Evolutionary conservation across 2,888 invertebrate genomes (phyloP).

Genomic region (Allygus modestus): DNA sequence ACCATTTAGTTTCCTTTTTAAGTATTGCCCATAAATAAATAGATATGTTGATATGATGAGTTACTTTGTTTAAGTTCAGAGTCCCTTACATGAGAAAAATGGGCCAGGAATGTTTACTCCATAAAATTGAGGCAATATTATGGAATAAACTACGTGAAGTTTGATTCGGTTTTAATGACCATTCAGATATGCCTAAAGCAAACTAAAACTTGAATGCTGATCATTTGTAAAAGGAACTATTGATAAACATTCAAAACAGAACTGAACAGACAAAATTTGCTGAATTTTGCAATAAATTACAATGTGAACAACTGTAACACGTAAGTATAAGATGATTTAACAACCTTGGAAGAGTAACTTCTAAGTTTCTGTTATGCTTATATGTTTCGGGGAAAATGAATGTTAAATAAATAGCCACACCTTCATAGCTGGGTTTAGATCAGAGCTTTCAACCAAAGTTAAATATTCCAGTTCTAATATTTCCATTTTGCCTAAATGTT

Average conservation of each 20-base stretch:
- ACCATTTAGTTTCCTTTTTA: too few relatives aligned
- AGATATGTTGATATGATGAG: too few relatives aligned
- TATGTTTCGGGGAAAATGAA: background rate
- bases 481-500: constrained; percentile 23
- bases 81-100: too few relatives aligned
- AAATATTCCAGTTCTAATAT: background rate
- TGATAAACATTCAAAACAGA: background rate
- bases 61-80: too few relatives aligned
- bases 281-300: background rate
- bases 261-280: background rate
- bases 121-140: too few relatives aligned
- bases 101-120: too few relatives aligned
- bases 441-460: background rate
- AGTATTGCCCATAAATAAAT: too few relatives aligned
- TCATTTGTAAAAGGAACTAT: too few relatives aligned
- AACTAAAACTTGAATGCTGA: too few relatives aligned
- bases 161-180: too few relatives aligned
- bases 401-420: background rate
- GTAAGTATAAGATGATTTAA: background rate
- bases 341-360: background rate
- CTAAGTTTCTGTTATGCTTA: background rate
- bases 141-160: too few relatives aligned
- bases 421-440: background rate
- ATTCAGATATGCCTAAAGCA: too few relatives aligned
- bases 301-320: background rate